phyloP scores from a whole-genome alignment of 2,113 vertebrate genomes.

The Aspiorhynchus laticeps region DNA sequence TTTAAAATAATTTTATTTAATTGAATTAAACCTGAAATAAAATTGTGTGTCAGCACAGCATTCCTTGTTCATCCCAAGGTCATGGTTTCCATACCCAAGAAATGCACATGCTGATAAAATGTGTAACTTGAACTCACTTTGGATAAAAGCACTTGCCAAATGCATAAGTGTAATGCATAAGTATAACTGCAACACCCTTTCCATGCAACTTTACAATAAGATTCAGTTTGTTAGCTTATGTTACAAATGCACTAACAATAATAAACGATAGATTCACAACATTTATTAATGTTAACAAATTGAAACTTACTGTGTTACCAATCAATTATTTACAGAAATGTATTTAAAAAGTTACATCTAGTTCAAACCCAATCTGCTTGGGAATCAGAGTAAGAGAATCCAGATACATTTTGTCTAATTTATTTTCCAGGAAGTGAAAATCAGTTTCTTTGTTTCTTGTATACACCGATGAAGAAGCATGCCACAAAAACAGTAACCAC shows the following conservation, averaged over 20 bases:
- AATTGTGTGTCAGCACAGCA: background rate
- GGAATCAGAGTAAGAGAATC: background rate
- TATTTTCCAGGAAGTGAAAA: background rate
- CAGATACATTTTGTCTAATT: background rate
- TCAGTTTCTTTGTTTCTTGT: background rate
- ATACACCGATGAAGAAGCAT: background rate
- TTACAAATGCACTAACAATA: background rate
- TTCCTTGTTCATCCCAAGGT: background rate
- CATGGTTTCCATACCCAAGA: background rate
- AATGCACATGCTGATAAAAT: slow-evolving; percentile 9
- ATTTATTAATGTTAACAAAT: background rate
- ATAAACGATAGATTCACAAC: background rate
- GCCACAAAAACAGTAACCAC: background rate
- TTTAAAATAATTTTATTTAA: no score
- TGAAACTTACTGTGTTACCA: background rate
- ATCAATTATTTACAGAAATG: background rate
- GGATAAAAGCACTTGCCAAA: background rate
- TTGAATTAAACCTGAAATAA: no score
- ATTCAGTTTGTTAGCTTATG: no score
- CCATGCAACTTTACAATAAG: background rate
- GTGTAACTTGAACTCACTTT: background rate
- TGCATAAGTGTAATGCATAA: background rate
- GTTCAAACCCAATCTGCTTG: no score
- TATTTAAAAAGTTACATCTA: no score
- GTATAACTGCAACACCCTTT: background rate